Evolutionary conservation across 1,140 invertebrate species (phyloP).

Genomic region (Dreissena rostriformis): DNA sequence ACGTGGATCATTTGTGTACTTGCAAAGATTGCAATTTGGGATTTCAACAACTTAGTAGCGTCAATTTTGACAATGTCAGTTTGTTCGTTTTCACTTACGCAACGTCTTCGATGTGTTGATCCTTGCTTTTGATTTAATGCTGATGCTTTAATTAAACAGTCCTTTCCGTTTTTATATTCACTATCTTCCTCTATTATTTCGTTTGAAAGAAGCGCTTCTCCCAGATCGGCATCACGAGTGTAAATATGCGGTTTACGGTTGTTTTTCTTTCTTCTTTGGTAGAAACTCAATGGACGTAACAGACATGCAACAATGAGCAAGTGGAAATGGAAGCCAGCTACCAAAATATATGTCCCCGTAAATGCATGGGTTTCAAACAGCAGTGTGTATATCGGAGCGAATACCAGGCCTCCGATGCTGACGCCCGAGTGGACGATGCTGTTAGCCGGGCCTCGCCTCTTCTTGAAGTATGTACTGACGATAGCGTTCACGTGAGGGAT

Average conservation of each 20-base stretch:
- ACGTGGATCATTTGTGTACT: constrained; percentile 31
- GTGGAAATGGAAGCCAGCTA: constrained; percentile 28
- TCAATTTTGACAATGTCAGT: background rate
- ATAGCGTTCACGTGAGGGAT: background rate
- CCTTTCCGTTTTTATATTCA: background rate
- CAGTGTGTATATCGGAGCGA: constrained; percentile 34
- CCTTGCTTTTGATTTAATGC: background rate
- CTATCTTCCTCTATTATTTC: too few species aligned
- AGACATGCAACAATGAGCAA: constrained; percentile 24
- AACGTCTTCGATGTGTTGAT: background rate
- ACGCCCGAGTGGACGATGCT: constrained; percentile 32
- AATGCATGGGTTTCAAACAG: constrained; percentile 38
- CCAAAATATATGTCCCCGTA: constrained; percentile 43
- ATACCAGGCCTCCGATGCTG: constrained; percentile 18
- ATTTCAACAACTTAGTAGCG: constrained; percentile 8
- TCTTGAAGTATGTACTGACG: constrained; percentile 22
- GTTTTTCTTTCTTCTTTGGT: constrained; percentile 11
- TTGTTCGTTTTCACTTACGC: constrained; percentile 30
- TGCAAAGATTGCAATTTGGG: constrained; percentile 2
- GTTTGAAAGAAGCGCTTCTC: background rate
- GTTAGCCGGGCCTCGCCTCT: constrained; percentile 37
- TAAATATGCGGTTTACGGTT: background rate
- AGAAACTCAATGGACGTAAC: constrained; percentile 29
- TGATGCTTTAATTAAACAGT: too few species aligned
- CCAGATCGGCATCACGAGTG: background rate